Evolutionary conservation across 1,140 invertebrate genomes (phyloP).

Genomic region (Aethina tumida): DNA sequence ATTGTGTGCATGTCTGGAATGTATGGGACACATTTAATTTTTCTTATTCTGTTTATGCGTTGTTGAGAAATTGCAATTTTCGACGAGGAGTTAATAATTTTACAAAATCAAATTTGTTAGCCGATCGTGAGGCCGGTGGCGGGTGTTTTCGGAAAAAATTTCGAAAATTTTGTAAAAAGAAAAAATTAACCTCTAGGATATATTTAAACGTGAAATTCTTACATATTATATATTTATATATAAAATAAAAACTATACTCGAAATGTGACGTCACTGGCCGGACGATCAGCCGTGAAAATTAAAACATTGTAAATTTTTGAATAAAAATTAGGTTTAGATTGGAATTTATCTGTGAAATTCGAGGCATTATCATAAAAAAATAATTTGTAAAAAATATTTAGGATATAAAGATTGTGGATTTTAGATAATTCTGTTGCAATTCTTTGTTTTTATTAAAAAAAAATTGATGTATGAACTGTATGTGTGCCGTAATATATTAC

Average conservation of each 20-base stretch:
- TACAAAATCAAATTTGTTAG: no score
- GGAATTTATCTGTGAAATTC: slow-evolving; percentile 29
- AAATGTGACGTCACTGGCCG: neutral
- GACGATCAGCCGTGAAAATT: neutral
- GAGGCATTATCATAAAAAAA: slow-evolving; percentile 28
- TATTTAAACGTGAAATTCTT: neutral
- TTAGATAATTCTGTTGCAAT: slow-evolving; percentile 30
- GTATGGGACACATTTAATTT: slow-evolving; percentile 5
- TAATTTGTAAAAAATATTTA: slow-evolving; percentile 31
- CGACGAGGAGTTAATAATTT: no score
- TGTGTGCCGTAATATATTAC: slow-evolving; percentile 34
- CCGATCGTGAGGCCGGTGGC: no score
- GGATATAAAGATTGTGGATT: slow-evolving; percentile 20
- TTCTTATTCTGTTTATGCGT: slow-evolving; percentile 1
- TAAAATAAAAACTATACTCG: slow-evolving; percentile 4
- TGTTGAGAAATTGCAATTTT: slow-evolving; percentile 11
- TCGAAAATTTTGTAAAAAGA: slow-evolving; percentile 12
- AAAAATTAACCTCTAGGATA: slow-evolving; percentile 9
- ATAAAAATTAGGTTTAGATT: slow-evolving; percentile 15
- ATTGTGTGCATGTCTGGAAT: slow-evolving; percentile 15
- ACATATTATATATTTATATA: slow-evolving; percentile 2
- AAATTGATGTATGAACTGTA: slow-evolving; percentile 35
- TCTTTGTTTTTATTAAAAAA: slow-evolving; percentile 25
- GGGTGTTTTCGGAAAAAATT: slow-evolving; percentile 10
- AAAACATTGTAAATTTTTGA: slow-evolving; percentile 7